Conservation (phyloP, 2,113 vertebrate genomes). For the Crotalus tigris region DNA sequence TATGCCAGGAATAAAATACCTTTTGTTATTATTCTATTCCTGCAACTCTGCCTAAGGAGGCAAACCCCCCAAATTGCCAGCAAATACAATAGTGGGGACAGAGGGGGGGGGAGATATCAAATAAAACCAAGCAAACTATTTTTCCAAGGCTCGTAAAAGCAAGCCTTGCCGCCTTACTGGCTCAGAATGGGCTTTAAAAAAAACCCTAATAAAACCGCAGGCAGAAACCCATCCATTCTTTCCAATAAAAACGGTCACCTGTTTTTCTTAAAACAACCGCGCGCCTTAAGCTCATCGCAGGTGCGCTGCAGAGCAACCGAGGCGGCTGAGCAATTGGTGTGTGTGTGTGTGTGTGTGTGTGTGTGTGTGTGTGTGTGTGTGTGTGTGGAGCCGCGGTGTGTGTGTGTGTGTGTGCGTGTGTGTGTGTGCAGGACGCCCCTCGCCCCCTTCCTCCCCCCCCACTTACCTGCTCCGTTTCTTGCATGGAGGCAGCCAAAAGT, state of each 20-base stretch:
- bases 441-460: no score
- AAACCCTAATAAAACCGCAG: background rate
- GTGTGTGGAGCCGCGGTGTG: no score
- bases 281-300: background rate
- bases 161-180: background rate
- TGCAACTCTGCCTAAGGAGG: background rate
- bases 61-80: background rate
- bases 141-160: background rate
- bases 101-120: background rate
- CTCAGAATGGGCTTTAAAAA: background rate
- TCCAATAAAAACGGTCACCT: background rate
- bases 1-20: background rate
- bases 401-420: no score
- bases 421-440: background rate
- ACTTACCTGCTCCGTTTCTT: slow-evolving; percentile 41
- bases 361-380: no score
- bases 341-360: no score
- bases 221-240: background rate
- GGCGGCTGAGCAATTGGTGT: background rate
- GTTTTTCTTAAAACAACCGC: background rate
- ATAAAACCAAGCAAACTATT: background rate
- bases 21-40: background rate
- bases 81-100: background rate
- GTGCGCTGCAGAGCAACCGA: background rate
- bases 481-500: slow-evolving; percentile 38